These are phyloP conservation scores for Pseudomugil tenellus DNA, from an alignment of 2,797 vertebrate species.

Conservation along the genomic window DNA sequence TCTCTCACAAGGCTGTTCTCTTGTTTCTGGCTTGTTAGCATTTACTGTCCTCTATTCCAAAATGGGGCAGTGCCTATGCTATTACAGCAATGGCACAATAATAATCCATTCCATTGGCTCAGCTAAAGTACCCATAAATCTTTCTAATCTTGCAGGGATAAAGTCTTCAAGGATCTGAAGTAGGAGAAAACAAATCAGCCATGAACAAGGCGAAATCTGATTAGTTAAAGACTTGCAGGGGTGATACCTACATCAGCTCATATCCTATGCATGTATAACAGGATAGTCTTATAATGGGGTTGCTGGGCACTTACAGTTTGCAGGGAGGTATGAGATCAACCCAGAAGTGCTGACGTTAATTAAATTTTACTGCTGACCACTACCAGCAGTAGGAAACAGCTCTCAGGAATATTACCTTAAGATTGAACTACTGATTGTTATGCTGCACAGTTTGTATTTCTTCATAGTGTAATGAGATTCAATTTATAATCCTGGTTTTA, in stretches of 20 bases:
- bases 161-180: conserved; percentile 74
- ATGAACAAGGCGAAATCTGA: conserved; percentile 72
- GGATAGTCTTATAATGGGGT: conserved; percentile 54
- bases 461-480: conserved; percentile 42
- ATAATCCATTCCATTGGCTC: conserved; percentile 77
- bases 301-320: conserved; percentile 53
- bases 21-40: conserved; percentile 61
- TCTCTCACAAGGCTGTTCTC: conserved; percentile 61
- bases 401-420: conserved; percentile 65
- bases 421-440: conserved; percentile 52
- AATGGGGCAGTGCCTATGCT: conserved; percentile 62
- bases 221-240: conserved; percentile 71
- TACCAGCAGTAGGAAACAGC: conserved; percentile 59
- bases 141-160: conserved; percentile 77
- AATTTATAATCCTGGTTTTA: conserved; percentile 42
- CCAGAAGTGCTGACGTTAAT: conserved; percentile 68
- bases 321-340: conserved; percentile 54
- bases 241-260: conserved; percentile 53
- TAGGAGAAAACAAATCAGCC: conserved; percentile 73
- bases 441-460: conserved; percentile 38
- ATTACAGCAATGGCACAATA: conserved; percentile 66
- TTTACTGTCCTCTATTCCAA: conserved; percentile 54
- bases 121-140: conserved; percentile 77
- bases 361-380: conserved; percentile 70
- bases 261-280: conserved; percentile 46